These are phyloP conservation scores for Choreutis nemorana DNA, from an alignment of 2,888 invertebrate species.

Conservation along the genomic window DNA sequence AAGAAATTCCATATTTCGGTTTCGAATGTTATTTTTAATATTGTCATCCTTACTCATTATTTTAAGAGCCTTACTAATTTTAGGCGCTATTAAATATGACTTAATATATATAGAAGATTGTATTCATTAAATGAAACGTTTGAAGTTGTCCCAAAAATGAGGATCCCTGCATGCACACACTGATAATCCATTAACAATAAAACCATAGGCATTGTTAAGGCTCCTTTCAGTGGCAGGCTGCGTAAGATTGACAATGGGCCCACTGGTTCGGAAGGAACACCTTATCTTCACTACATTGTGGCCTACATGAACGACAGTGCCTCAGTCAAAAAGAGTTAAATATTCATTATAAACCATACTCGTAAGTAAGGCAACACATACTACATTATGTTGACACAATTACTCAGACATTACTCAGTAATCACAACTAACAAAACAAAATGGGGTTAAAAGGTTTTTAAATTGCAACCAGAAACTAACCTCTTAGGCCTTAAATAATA, in stretches of 20 bases:
- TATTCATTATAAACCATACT: conserved; percentile 53
- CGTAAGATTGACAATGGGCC: conserved; percentile 56
- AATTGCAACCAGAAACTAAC: no score
- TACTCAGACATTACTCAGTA: no score
- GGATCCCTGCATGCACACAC: no score
- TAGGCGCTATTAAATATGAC: background rate
- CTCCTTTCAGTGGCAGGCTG: conserved; percentile 43
- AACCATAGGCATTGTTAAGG: conserved; percentile 6
- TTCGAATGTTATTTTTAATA: background rate
- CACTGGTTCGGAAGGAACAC: conserved; percentile 57
- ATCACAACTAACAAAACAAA: no score
- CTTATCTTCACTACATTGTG: conserved; percentile 61
- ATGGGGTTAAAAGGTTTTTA: no score
- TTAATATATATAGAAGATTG: background rate
- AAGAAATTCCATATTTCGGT: no score
- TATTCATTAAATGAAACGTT: background rate
- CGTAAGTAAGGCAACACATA: no score
- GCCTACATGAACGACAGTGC: conserved; percentile 52
- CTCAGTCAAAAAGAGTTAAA: conserved; percentile 43
- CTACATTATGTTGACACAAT: background rate
- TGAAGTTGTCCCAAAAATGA: no score
- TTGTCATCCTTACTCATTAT: background rate
- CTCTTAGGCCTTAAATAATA: no score
- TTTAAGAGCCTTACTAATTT: background rate
- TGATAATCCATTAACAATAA: conserved; percentile 1